Base-by-base conservation (phyloP, 2,113 vertebrate species). In the Tenrec ecaudatus region DNA sequence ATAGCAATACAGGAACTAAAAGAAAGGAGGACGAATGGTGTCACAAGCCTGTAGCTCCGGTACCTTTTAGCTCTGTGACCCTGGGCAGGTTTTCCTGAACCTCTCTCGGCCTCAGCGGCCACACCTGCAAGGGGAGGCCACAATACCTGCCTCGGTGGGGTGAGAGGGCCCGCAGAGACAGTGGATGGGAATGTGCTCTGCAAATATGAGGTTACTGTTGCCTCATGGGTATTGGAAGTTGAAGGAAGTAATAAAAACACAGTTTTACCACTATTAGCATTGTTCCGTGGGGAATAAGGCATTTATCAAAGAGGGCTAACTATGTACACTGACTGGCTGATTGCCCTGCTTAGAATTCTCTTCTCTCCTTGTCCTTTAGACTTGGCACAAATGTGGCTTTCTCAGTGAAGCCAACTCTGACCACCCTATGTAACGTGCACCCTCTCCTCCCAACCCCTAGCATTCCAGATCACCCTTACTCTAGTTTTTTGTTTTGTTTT, bases 251-350 rank as follows among this genome's bases (percentile, higher is more conserved):
- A 57, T 58, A 81, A 77, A 91, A 66, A 22, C 84, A 81, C 29
- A 80, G 73, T 77, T 47, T 58, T 91, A 25, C 79, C 15, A 8
- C 14, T 60, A 53, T 43, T 66, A 6, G 14, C 43, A 60, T 60
- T 60, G 31, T 38, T 87, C 60, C 25, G 43, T 10, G 58, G 31
- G 73, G 53, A 91, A 60, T 66, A 69, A 92, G 73, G 31, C 53
- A 82, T 66, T 68, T 77, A 47, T 76, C 87, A 69, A 83, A 94
- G 95, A 95, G 86, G 43, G 62, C 73, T 90, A 23, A 62, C 68
- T 73, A 85, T 69, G 43, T 10, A 83, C 0, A 2, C 31, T 78
- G 40, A 31, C 10, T 53, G 17, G 17, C 53, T 69, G 64, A 36
- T 47, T 9, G 11, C 29, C 8, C 43, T 33, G 47, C 5, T 14